Evolutionary conservation across 2,888 invertebrate genomes (phyloP).

Genomic region (Pilophorus perplexus): DNA sequence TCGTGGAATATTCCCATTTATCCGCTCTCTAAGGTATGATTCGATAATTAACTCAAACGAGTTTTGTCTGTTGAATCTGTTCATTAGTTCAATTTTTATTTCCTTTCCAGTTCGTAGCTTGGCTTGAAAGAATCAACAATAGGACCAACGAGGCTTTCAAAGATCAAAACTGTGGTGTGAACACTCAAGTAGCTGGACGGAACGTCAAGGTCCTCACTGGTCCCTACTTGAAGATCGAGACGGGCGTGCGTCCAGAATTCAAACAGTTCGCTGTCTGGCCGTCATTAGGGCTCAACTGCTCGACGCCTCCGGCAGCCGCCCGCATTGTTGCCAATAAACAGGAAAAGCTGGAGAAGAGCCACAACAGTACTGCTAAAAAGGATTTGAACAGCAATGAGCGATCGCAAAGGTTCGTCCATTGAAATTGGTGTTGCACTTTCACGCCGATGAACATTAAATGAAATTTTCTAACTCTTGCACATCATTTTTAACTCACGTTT

Average conservation of each 20-base stretch:
- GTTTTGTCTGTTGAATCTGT: not conserved
- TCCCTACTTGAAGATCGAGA: conserved; percentile 48
- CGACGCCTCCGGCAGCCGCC: not conserved
- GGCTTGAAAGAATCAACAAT: conserved; percentile 43
- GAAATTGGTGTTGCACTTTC: no score
- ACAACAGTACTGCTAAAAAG: conserved; percentile 9
- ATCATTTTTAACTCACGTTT: no score
- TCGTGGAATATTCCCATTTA: conserved; percentile 48
- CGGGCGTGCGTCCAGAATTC: conserved; percentile 56
- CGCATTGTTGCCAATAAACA: not conserved
- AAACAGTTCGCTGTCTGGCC: conserved; percentile 66
- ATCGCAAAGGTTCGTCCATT: conserved; percentile 28
- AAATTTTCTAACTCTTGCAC: no score
- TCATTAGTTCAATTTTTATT: not conserved
- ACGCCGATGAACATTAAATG: no score
- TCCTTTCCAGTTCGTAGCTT: conserved; percentile 43
- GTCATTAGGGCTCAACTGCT: conserved; percentile 6
- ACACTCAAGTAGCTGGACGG: not conserved
- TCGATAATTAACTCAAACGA: not conserved
- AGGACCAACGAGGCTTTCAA: not conserved
- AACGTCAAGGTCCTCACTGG: conserved; percentile 46
- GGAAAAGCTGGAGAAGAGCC: not conserved
- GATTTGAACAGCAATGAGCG: conserved; percentile 32
- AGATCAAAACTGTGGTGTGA: conserved; percentile 1
- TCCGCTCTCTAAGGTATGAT: conserved; percentile 44